These are phyloP conservation scores for Pterocles burchelli DNA, from an alignment of 2,113 vertebrate genomes.

Conservation along the genomic window DNA sequence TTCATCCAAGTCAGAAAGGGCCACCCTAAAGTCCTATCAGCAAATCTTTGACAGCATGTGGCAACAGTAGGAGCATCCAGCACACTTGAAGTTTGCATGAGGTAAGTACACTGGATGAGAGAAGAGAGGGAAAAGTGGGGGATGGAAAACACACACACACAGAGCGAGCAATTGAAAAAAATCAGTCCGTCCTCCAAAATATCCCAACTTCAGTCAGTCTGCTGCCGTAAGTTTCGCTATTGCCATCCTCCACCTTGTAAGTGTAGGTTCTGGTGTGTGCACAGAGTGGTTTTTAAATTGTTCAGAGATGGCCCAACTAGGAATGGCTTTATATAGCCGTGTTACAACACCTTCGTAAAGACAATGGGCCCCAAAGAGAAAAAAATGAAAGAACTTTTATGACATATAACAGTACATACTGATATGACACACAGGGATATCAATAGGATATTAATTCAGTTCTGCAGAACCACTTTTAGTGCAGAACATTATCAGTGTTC, in stretches of 20 bases:
- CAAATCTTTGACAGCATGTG: neutral
- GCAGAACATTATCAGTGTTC: neutral
- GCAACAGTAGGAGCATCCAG: neutral
- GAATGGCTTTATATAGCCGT: neutral
- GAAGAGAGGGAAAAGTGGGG: neutral
- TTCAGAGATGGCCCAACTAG: neutral
- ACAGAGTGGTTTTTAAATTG: neutral
- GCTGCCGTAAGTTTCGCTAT: neutral
- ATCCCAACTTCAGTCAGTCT: neutral
- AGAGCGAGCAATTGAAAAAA: neutral
- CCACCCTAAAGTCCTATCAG: neutral
- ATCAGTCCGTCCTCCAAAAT: neutral
- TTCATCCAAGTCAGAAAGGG: neutral
- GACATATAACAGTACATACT: neutral
- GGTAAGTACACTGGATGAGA: neutral
- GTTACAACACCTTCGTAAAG: neutral
- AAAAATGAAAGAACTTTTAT: neutral
- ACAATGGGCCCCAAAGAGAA: neutral
- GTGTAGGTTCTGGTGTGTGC: neutral
- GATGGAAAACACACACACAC: neutral
- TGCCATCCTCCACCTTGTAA: neutral
- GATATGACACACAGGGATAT: neutral
- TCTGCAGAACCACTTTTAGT: neutral
- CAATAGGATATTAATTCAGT: neutral
- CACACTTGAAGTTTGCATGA: neutral